These are phyloP conservation scores for Oscheius sp. DNA, from an alignment of 2,888 invertebrate species.

Conservation along the genomic window DNA sequence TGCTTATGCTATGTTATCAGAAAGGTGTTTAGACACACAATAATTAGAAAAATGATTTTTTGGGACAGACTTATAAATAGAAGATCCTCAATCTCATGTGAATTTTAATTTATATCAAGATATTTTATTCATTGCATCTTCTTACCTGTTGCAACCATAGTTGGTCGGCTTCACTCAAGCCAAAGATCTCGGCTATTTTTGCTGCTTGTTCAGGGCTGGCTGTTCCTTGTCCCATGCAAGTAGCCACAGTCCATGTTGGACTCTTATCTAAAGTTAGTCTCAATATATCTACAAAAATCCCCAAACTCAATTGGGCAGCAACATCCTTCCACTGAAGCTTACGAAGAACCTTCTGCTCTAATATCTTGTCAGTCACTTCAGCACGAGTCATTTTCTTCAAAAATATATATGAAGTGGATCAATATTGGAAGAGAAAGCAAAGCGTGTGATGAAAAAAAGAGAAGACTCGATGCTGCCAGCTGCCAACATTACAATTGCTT, in stretches of 20 bases:
- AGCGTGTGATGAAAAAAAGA: no score
- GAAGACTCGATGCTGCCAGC: not conserved
- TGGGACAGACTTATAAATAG: no score
- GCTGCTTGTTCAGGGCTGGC: conserved; percentile 1
- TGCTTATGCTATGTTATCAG: no score
- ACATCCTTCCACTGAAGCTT: conserved; percentile 9
- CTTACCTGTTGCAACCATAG: conserved; percentile 12
- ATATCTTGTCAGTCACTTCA: conserved; percentile 20
- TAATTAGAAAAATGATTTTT: no score
- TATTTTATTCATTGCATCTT: no score
- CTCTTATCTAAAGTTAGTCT: not conserved
- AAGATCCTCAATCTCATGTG: no score
- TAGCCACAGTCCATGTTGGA: conserved; percentile 24
- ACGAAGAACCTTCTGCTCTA: conserved; percentile 5
- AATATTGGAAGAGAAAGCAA: not conserved
- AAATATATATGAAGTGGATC: not conserved
- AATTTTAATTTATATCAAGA: no score
- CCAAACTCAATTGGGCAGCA: not conserved
- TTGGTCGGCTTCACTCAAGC: not conserved
- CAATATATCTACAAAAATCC: not conserved
- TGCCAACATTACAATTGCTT: not conserved
- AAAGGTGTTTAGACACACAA: no score
- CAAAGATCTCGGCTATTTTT: conserved; percentile 12
- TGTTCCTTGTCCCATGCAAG: conserved; percentile 22
- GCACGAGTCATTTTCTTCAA: conserved; percentile 14